A percentile compares a stretch with the other conserved stretches of the same genome.
phyloP scores from a whole-genome alignment of 1,140 invertebrate species.

The Panagrolaimus sp. region DNA sequence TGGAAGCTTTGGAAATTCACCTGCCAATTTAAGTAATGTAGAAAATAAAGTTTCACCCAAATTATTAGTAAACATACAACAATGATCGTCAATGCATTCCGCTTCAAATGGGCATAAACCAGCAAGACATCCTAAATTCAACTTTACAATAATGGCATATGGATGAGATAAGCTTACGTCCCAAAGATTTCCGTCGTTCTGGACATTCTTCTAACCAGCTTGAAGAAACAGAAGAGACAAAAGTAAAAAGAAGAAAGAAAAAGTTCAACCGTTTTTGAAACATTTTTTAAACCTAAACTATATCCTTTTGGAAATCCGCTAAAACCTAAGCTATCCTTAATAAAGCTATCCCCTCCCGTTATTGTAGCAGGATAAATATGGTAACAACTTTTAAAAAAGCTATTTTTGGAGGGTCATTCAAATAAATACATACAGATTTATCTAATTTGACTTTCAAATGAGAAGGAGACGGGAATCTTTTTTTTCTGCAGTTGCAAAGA shows the following conservation, averaged over 20 bases:
- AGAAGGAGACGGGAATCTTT: too few relatives aligned
- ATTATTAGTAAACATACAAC: conserved; percentile 16
- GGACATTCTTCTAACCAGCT: not conserved
- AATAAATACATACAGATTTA: too few relatives aligned
- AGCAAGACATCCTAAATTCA: conserved; percentile 14
- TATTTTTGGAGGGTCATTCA: too few relatives aligned
- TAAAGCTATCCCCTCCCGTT: too few relatives aligned
- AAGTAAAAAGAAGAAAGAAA: not conserved
- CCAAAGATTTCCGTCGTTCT: not conserved
- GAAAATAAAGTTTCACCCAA: conserved; percentile 6
- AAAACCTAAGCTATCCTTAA: too few relatives aligned
- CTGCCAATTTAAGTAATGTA: conserved; percentile 15
- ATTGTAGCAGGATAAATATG: too few relatives aligned
- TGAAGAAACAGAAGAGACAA: not conserved
- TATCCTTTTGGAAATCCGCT: not conserved
- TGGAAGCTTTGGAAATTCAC: conserved; percentile 1
- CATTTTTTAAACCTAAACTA: not conserved
- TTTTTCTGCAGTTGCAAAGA: too few relatives aligned
- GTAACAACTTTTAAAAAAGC: too few relatives aligned
- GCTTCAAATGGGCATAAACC: conserved; percentile 21
- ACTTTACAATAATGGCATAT: not conserved
- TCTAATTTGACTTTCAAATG: too few relatives aligned
- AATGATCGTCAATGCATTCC: conserved; percentile 20
- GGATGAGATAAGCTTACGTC: not conserved
- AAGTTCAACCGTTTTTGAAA: not conserved